Percentiles rank a stretch among this genome's conserved stretches.
These are phyloP conservation scores for Drosophila suzukii DNA, from an alignment of 1,140 invertebrate genomes.

Conservation along the genomic window DNA sequence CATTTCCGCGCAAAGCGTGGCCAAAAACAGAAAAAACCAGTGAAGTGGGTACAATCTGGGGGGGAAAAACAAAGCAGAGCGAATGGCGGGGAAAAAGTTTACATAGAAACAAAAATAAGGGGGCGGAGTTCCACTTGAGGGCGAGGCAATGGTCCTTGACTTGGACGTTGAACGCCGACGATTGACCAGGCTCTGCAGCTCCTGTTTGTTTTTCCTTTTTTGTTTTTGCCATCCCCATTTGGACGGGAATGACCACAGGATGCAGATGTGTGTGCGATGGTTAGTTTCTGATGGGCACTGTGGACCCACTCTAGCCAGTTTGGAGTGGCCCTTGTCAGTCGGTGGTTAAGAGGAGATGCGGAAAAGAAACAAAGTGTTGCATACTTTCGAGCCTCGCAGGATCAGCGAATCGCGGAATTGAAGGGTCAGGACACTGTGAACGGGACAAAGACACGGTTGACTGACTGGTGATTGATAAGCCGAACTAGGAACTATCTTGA, in stretches of 20 bases:
- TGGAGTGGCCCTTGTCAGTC: constrained; percentile 61
- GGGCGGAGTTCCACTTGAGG: constrained; percentile 56
- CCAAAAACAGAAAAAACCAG: constrained; percentile 25
- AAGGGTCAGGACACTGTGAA: not conserved
- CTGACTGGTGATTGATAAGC: constrained; percentile 6
- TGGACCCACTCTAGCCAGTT: constrained; percentile 59
- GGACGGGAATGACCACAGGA: constrained; percentile 15
- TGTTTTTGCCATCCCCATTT: constrained; percentile 4
- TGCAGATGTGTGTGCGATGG: constrained; percentile 26
- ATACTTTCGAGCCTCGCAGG: constrained; percentile 31
- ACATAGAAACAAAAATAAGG: constrained; percentile 61
- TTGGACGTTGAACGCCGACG: constrained; percentile 53
- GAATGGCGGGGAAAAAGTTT: constrained; percentile 51
- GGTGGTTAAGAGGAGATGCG: constrained; percentile 25
- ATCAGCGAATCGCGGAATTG: constrained; percentile 1
- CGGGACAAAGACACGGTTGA: not conserved
- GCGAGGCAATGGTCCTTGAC: constrained; percentile 64
- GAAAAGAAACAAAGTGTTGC: constrained; percentile 13
- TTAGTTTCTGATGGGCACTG: constrained; percentile 54
- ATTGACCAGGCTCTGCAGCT: constrained; percentile 37
- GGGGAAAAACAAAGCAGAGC: constrained; percentile 27
- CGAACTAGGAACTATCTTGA: not conserved
- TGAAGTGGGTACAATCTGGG: not conserved
- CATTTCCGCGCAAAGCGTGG: constrained; percentile 75
- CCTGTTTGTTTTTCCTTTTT: constrained; percentile 7